Conservation (phyloP, 1,140 invertebrate species). For the Oreohelix idahoensis region DNA sequence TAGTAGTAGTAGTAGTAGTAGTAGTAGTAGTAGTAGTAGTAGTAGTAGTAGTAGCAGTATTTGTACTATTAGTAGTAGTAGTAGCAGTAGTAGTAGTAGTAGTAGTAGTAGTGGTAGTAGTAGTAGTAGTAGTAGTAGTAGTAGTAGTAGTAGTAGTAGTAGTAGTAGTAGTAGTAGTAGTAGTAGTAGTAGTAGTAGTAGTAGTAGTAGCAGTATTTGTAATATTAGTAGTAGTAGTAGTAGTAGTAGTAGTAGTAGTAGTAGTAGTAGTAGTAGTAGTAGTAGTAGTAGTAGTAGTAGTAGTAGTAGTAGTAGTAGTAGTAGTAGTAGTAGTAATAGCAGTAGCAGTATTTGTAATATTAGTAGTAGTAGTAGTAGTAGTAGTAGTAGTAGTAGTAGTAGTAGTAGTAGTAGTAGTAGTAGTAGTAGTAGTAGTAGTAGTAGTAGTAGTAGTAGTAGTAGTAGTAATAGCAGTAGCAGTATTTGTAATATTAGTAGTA, state of each 20-base stretch:
- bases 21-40: slow-evolving; percentile 7
- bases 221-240: no score
- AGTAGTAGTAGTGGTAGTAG: slow-evolving; percentile 12
- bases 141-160: slow-evolving; percentile 7
- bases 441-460: slow-evolving; percentile 16
- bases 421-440: slow-evolving; percentile 19
- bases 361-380: slow-evolving; percentile 14
- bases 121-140: background rate
- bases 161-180: slow-evolving; percentile 4
- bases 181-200: background rate
- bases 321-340: slow-evolving; percentile 7
- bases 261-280: background rate
- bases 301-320: slow-evolving; percentile 17
- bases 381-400: slow-evolving; percentile 15
- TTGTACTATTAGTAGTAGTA: background rate
- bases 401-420: background rate
- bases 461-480: background rate
- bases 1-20: slow-evolving; percentile 17
- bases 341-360: background rate
- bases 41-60: background rate
- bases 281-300: slow-evolving; percentile 7
- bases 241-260: background rate
- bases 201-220: background rate
- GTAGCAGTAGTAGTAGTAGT: background rate
- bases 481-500: background rate